Evolutionary conservation across 2,797 vertebrate genomes (phyloP).

Genomic region (Gobio occitaniae): DNA sequence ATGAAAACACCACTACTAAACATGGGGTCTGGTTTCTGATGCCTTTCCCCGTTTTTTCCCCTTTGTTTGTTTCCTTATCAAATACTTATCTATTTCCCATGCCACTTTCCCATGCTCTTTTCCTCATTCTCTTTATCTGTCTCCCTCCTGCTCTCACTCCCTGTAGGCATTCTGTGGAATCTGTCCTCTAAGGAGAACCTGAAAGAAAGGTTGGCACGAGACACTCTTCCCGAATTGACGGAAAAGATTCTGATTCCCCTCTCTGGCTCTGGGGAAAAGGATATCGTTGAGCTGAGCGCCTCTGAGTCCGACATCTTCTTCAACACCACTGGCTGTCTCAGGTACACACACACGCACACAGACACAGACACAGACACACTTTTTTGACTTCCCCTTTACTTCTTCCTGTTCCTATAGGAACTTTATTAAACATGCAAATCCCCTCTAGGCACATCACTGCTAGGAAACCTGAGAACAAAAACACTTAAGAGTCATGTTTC

Average conservation of each 20-base stretch:
- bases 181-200: conserved; percentile 93
- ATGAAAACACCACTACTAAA: background rate
- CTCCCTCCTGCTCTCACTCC: background rate
- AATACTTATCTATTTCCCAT: conserved; percentile 32
- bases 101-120: background rate
- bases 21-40: background rate
- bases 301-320: conserved; percentile 91
- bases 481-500: background rate
- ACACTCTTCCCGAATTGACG: conserved; percentile 83
- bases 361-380: conserved; percentile 8
- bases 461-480: conserved; percentile 6
- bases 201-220: conserved; percentile 88
- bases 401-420: conserved; percentile 31
- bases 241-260: conserved; percentile 85
- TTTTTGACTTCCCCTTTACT: background rate
- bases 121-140: background rate
- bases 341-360: conserved; percentile 74
- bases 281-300: conserved; percentile 74
- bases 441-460: background rate
- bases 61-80: conserved; percentile 16
- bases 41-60: background rate
- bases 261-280: conserved; percentile 57
- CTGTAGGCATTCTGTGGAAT: conserved; percentile 95
- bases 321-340: conserved; percentile 94
- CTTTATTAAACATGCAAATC: background rate